These are phyloP conservation scores for Anser cygnoides DNA, from an alignment of 2,113 vertebrate species.

Conservation along the genomic window DNA sequence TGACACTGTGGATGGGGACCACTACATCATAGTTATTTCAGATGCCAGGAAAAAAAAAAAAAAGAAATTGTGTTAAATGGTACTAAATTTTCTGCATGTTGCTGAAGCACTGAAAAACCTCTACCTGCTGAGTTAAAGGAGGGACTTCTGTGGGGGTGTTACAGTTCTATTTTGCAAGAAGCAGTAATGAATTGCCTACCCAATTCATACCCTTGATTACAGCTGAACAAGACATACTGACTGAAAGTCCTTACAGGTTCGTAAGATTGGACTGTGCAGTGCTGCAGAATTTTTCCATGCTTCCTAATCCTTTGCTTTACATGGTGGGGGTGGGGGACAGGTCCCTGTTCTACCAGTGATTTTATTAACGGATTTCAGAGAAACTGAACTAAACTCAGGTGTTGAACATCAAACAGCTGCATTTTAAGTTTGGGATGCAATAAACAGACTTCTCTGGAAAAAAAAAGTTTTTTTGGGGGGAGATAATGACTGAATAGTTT, in stretches of 20 bases:
- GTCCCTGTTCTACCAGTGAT: neutral
- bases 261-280: neutral
- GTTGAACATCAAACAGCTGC: neutral
- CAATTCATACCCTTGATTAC: neutral
- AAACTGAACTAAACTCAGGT: neutral
- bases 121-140: neutral
- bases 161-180: neutral
- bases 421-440: neutral
- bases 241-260: neutral
- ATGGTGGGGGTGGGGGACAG: neutral
- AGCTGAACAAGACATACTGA: neutral
- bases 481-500: rapidly evolving
- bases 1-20: neutral
- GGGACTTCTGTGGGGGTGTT: neutral
- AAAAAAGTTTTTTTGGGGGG: too few relatives aligned
- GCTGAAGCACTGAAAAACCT: neutral
- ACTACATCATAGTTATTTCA: neutral
- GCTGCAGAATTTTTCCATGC: neutral
- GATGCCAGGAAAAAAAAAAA: neutral
- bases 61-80: neutral
- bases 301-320: neutral
- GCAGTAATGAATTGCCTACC: neutral
- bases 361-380: neutral
- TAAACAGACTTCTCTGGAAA: neutral
- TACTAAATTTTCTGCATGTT: neutral